These are phyloP conservation scores for Onychostruthus taczanowskii DNA, from an alignment of 2,113 vertebrate species.

Conservation along the genomic window DNA sequence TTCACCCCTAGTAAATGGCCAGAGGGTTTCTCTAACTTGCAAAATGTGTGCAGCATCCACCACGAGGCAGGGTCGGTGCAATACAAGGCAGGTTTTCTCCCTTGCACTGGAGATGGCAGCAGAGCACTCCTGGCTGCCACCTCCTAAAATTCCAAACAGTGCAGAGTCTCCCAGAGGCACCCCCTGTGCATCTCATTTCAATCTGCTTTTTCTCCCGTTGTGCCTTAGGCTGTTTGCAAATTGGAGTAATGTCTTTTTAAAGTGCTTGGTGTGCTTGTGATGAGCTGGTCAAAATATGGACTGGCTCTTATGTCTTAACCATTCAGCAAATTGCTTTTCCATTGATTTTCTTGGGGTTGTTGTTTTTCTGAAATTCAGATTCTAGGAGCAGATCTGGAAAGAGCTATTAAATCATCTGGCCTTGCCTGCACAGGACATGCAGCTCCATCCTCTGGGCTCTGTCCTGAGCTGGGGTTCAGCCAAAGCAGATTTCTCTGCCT, in stretches of 20 bases:
- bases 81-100: background rate
- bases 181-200: accelerated
- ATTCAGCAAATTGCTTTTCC: background rate
- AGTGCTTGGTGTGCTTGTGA: background rate
- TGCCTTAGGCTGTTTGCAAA: background rate
- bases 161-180: background rate
- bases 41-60: accelerated
- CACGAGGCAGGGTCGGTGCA: background rate
- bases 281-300: background rate
- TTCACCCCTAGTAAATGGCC: background rate
- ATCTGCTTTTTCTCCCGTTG: background rate
- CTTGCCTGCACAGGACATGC: background rate
- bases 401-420: background rate
- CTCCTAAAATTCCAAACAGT: background rate
- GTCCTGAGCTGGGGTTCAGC: background rate
- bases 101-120: conserved; percentile 31
- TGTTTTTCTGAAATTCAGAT: background rate
- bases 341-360: background rate
- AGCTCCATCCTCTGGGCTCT: background rate
- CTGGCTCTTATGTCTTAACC: background rate
- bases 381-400: background rate
- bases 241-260: background rate
- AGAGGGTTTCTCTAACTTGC: background rate
- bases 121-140: background rate
- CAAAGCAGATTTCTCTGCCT: background rate